These are phyloP conservation scores for Diachrysia chrysitis DNA, from an alignment of 2,888 invertebrate species.

Conservation along the genomic window DNA sequence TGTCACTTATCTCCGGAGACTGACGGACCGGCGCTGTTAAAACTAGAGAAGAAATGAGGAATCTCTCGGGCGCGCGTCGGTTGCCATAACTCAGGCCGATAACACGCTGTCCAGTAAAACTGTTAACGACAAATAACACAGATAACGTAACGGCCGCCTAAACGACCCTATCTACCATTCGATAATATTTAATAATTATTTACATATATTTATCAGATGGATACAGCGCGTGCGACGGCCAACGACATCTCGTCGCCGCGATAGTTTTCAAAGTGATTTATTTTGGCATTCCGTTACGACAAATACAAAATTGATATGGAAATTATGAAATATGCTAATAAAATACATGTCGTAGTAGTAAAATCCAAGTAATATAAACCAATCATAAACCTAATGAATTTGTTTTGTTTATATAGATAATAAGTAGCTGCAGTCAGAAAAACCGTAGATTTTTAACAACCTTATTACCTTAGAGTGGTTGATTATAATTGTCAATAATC, in stretches of 20 bases:
- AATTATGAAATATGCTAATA: conserved; percentile 62
- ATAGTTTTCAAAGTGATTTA: conserved; percentile 73
- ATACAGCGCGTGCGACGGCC: conserved; percentile 75
- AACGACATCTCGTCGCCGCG: conserved; percentile 73
- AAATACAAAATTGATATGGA: conserved; percentile 58
- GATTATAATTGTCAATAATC: neutral
- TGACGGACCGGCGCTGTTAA: conserved; percentile 73
- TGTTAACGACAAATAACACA: conserved; percentile 87
- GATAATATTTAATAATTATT: conserved; percentile 89
- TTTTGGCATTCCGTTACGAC: conserved; percentile 68
- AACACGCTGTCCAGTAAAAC: conserved; percentile 79
- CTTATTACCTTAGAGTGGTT: neutral
- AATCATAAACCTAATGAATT: conserved; percentile 51
- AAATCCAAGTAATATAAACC: conserved; percentile 50
- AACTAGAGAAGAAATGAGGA: conserved; percentile 77
- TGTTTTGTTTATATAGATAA: conserved; percentile 49
- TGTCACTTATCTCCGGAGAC: conserved; percentile 71
- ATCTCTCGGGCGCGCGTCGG: conserved; percentile 67
- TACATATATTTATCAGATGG: conserved; percentile 86
- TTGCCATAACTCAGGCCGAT: conserved; percentile 86
- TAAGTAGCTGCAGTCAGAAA: conserved; percentile 20
- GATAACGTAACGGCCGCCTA: conserved; percentile 86
- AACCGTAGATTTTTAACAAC: conserved; percentile 10
- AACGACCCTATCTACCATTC: conserved; percentile 84
- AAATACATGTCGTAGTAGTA: conserved; percentile 41